phyloP scores from a whole-genome alignment of 2,888 invertebrate genomes.

The Blomia tropicalis region DNA sequence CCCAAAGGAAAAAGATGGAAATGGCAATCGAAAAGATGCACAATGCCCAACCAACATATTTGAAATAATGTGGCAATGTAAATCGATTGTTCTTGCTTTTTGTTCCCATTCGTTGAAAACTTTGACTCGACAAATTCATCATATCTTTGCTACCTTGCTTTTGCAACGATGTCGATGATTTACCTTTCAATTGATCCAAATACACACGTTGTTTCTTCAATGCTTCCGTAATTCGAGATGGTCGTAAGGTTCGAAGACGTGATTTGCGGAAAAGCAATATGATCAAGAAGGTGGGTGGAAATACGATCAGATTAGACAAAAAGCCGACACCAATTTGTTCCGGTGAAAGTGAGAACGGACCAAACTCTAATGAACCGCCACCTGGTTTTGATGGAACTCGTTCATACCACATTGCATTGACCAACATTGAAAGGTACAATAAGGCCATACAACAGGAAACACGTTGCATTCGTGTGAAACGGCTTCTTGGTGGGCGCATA shows the following conservation, averaged over 20 bases:
- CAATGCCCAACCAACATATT: slow-evolving; percentile 38
- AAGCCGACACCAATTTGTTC: slow-evolving; percentile 39
- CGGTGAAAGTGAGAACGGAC: slow-evolving; percentile 39
- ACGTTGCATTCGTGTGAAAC: slow-evolving; percentile 39
- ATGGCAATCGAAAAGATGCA: slow-evolving; percentile 35
- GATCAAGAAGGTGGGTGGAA: slow-evolving; percentile 38
- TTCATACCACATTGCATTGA: slow-evolving; percentile 42
- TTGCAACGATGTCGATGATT: background rate
- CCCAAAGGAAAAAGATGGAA: slow-evolving; percentile 37
- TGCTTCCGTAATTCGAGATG: slow-evolving; percentile 31
- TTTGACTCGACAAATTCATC: background rate
- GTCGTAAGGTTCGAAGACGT: slow-evolving; percentile 34
- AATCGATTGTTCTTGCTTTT: slow-evolving; percentile 31
- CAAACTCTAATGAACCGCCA: slow-evolving; percentile 35
- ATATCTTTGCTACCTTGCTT: background rate
- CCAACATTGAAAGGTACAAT: slow-evolving; percentile 40
- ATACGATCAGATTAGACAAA: slow-evolving; percentile 38
- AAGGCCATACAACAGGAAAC: slow-evolving; percentile 40
- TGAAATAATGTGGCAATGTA: slow-evolving; percentile 33
- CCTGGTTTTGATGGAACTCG: slow-evolving; percentile 31
- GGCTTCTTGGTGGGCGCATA: slow-evolving; percentile 38
- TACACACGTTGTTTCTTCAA: slow-evolving; percentile 30
- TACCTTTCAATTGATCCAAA: background rate
- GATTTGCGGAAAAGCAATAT: slow-evolving; percentile 38
- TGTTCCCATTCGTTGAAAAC: background rate